Evolutionary conservation across 1,140 invertebrate species (phyloP).

Genomic region (Megathymus violae): DNA sequence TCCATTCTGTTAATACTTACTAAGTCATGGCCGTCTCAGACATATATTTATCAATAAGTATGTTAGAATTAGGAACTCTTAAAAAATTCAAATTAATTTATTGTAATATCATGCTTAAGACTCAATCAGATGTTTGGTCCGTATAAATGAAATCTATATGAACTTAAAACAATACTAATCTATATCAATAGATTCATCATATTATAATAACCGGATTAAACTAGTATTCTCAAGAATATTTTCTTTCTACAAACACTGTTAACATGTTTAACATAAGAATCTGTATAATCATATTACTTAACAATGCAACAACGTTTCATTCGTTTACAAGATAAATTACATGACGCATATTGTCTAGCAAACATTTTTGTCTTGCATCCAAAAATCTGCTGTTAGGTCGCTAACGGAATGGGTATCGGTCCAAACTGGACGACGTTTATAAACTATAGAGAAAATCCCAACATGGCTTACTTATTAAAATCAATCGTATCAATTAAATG

Average conservation of each 20-base stretch:
- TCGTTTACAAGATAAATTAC: neutral
- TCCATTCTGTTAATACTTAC: conserved; percentile 15
- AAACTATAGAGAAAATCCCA: too few species aligned
- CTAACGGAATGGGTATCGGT: neutral
- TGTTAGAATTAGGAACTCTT: neutral
- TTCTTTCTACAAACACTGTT: neutral
- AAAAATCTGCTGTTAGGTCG: neutral
- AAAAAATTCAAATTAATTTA: neutral
- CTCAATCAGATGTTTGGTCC: neutral
- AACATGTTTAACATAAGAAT: too few species aligned
- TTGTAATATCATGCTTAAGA: neutral
- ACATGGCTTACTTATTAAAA: too few species aligned
- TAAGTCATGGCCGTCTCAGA: neutral
- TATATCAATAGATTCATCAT: conserved; percentile 14
- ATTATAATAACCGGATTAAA: conserved; percentile 4
- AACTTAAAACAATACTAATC: conserved; percentile 8
- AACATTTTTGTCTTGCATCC: neutral
- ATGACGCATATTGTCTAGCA: neutral
- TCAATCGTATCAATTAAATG: too few species aligned
- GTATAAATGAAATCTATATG: neutral
- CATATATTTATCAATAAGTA: too few species aligned
- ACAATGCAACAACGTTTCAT: neutral
- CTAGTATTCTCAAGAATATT: neutral
- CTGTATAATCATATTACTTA: neutral
- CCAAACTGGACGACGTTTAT: too few species aligned